These are phyloP conservation scores for Drosophila fuyamai DNA, from an alignment of 1,140 invertebrate genomes.

Conservation along the genomic window DNA sequence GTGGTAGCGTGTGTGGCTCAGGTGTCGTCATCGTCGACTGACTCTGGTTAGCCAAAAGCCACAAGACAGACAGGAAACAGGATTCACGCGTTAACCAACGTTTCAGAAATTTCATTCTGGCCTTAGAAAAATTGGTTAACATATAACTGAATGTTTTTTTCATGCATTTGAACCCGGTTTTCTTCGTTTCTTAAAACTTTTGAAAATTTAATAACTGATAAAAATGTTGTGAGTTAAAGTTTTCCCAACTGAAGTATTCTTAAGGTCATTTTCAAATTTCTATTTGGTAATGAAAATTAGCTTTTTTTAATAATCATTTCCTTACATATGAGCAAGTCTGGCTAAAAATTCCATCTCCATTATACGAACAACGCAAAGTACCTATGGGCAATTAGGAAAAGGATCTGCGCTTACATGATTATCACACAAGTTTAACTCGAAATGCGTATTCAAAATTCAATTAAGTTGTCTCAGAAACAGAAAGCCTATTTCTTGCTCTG, in stretches of 20 bases:
- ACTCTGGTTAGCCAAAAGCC: conserved; percentile 14
- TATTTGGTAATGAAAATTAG: no score
- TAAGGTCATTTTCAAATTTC: no score
- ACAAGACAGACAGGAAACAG: conserved; percentile 6
- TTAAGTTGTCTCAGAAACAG: conserved; percentile 31
- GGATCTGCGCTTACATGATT: conserved; percentile 21
- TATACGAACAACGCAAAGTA: no score
- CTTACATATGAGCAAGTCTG: no score
- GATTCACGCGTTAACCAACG: neutral
- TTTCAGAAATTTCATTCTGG: neutral
- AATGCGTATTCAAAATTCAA: conserved; percentile 48
- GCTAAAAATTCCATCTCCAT: no score
- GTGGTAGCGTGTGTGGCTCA: neutral
- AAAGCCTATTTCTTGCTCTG: neutral
- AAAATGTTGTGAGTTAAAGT: no score
- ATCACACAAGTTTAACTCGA: conserved; percentile 35
- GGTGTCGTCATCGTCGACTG: conserved; percentile 6
- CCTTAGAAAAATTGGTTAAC: neutral
- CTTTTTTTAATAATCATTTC: no score
- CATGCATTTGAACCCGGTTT: no score
- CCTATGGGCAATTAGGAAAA: neutral
- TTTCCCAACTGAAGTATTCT: no score
- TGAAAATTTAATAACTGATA: no score
- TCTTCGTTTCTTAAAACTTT: no score
- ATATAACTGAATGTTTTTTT: neutral